A percentile compares a stretch with the other conserved stretches of the same genome.
These are phyloP conservation scores for Myotis daubentonii DNA, from an alignment of 2,797 vertebrate species.

Conservation along the genomic window DNA sequence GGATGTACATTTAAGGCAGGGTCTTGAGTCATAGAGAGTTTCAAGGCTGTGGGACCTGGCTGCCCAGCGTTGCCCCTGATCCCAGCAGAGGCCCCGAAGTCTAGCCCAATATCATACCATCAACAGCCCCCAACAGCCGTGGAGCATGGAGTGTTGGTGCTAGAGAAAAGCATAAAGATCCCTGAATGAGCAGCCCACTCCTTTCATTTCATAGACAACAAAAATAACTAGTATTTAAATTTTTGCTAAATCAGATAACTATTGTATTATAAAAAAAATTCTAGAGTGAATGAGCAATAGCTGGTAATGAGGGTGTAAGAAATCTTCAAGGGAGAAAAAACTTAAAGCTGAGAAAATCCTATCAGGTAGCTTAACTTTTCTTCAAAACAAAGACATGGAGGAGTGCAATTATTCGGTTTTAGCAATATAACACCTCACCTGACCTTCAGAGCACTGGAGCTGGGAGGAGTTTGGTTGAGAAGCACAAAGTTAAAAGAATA, in stretches of 20 bases:
- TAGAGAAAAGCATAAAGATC: background rate
- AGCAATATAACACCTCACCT: slow-evolving; percentile 20
- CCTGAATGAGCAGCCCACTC: background rate
- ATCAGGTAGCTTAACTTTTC: slow-evolving; percentile 44
- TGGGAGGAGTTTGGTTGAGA: background rate
- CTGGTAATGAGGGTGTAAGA: slow-evolving; percentile 32
- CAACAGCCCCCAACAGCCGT: background rate
- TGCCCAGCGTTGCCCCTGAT: background rate
- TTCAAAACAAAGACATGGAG: background rate
- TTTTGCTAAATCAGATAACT: slow-evolving; percentile 49
- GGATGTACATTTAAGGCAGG: background rate
- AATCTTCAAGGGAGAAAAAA: background rate
- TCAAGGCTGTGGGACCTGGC: background rate
- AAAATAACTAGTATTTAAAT: slow-evolving; percentile 36
- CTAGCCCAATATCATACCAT: background rate
- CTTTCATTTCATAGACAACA: slow-evolving; percentile 43
- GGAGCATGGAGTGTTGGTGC: background rate
- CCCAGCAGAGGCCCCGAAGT: background rate
- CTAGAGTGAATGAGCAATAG: slow-evolving; percentile 50
- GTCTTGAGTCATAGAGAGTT: background rate
- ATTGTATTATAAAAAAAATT: slow-evolving; percentile 48
- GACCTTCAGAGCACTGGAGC: background rate
- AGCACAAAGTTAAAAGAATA: slow-evolving; percentile 1
- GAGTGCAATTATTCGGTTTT: slow-evolving; percentile 6
- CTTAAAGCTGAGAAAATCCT: slow-evolving; percentile 26